Conservation (phyloP, 1,140 invertebrate species). For the Anoplophora glabripennis region DNA sequence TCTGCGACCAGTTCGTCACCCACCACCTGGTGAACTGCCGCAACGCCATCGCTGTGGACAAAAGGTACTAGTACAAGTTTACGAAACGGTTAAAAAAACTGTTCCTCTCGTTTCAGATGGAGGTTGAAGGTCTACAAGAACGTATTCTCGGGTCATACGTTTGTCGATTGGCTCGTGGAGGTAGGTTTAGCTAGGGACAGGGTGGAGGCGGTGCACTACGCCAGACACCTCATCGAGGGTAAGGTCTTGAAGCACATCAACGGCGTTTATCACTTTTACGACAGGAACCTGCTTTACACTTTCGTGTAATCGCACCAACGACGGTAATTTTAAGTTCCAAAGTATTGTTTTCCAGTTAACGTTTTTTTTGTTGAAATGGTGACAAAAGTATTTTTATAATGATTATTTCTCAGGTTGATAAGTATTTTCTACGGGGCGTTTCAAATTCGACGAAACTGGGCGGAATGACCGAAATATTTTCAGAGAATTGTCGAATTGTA, state of each 20-base stretch:
- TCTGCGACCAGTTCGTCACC: conserved; percentile 84
- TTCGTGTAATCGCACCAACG: conserved; percentile 49
- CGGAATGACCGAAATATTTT: too few relatives aligned
- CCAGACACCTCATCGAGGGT: conserved; percentile 77
- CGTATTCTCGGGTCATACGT: conserved; percentile 79
- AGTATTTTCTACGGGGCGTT: too few relatives aligned
- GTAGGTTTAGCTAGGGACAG: conserved; percentile 73
- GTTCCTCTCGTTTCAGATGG: conserved; percentile 54
- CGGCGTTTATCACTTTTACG: conserved; percentile 76
- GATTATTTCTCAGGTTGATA: too few relatives aligned
- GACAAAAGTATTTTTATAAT: too few relatives aligned
- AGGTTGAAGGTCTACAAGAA: conserved; percentile 69
- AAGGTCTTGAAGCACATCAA: conserved; percentile 80
- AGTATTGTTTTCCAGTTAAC: too few relatives aligned
- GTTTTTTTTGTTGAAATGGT: too few relatives aligned
- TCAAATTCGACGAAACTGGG: too few relatives aligned
- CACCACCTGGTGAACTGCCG: conserved; percentile 82
- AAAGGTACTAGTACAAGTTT: conserved; percentile 49
- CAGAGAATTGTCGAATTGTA: too few relatives aligned
- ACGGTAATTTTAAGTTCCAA: too few relatives aligned
- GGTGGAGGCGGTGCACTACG: conserved; percentile 76
- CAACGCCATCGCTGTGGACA: conserved; percentile 73
- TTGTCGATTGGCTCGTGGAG: conserved; percentile 83
- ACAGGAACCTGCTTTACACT: conserved; percentile 67
- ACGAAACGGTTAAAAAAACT: neutral